Percentiles rank a stretch among this genome's conserved stretches.
These are phyloP conservation scores for Okapia johnstoni DNA, from an alignment of 2,113 vertebrate species.

Conservation along the genomic window DNA sequence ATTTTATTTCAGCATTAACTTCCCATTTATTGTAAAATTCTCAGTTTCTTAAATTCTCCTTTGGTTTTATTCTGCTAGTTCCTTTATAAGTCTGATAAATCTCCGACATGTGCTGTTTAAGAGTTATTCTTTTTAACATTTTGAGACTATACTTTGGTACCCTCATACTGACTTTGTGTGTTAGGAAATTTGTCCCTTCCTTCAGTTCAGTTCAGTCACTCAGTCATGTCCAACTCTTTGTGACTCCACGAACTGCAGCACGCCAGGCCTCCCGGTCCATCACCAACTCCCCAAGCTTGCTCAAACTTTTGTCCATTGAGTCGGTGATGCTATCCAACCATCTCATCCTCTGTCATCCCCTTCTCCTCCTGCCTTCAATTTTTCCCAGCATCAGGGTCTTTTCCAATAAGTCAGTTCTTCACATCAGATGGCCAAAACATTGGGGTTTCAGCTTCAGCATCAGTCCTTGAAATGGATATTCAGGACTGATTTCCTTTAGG, in stretches of 20 bases:
- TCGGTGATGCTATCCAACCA: neutral
- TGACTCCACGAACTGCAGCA: neutral
- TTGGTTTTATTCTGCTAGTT: neutral
- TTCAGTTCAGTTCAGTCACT: neutral
- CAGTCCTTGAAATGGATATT: neutral
- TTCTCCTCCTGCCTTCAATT: neutral
- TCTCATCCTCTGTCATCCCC: neutral
- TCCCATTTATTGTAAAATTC: neutral
- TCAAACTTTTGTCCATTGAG: neutral
- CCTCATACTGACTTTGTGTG: neutral
- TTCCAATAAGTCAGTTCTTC: neutral
- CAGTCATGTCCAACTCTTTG: neutral
- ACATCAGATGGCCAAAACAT: neutral
- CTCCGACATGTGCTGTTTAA: neutral
- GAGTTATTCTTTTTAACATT: constrained; percentile 3
- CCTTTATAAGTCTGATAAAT: neutral
- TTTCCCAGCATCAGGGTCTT: neutral
- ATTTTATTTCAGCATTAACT: neutral
- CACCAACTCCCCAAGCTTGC: fast-evolving
- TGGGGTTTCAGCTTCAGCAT: neutral
- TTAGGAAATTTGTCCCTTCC: neutral
- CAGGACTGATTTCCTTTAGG: neutral
- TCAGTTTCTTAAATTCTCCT: neutral
- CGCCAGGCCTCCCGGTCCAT: neutral
- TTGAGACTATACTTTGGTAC: neutral